Conservation (phyloP, 1,140 invertebrate species). For the Dreissena polymorpha region DNA sequence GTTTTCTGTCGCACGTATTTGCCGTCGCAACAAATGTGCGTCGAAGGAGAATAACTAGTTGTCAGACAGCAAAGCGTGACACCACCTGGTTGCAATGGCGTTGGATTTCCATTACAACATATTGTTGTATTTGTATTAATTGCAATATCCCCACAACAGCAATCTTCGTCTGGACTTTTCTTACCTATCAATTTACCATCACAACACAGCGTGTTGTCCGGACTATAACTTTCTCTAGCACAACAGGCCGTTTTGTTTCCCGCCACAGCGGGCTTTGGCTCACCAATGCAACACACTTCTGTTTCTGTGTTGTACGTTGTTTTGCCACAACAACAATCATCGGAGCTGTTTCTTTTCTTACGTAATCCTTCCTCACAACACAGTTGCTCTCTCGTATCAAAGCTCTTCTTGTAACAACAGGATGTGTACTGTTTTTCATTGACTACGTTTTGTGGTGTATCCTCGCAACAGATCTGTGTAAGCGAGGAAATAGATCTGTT, state of each 20-base stretch:
- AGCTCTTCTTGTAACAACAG: conserved; percentile 27
- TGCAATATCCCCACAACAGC: conserved; percentile 24
- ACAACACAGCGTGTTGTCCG: conserved; percentile 19
- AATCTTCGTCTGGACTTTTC: conserved; percentile 17
- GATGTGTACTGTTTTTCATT: conserved; percentile 19
- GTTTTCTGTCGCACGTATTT: neutral
- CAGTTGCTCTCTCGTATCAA: conserved; percentile 6
- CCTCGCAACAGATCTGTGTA: conserved; percentile 19
- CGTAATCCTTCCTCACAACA: conserved; percentile 12
- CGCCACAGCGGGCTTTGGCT: conserved; percentile 8
- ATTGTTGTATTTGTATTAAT: conserved; percentile 16
- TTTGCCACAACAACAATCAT: conserved; percentile 33
- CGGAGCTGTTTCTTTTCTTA: conserved; percentile 17
- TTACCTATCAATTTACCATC: conserved; percentile 34
- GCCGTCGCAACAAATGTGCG: conserved; percentile 14
- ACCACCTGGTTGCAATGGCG: neutral
- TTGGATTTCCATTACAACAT: conserved; percentile 17
- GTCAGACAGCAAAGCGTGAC: conserved; percentile 26
- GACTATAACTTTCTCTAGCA: conserved; percentile 15
- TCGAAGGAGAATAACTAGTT: conserved; percentile 12
- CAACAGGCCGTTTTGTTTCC: conserved; percentile 15
- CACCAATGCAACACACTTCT: conserved; percentile 27
- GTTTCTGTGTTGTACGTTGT: conserved; percentile 18
- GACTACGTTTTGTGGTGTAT: conserved; percentile 20
- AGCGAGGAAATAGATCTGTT: conserved; percentile 15